Percentiles rank a stretch among this genome's conserved stretches.
These are phyloP conservation scores for Coluber constrictor DNA, from an alignment of 2,797 vertebrate species.

Conservation along the genomic window DNA sequence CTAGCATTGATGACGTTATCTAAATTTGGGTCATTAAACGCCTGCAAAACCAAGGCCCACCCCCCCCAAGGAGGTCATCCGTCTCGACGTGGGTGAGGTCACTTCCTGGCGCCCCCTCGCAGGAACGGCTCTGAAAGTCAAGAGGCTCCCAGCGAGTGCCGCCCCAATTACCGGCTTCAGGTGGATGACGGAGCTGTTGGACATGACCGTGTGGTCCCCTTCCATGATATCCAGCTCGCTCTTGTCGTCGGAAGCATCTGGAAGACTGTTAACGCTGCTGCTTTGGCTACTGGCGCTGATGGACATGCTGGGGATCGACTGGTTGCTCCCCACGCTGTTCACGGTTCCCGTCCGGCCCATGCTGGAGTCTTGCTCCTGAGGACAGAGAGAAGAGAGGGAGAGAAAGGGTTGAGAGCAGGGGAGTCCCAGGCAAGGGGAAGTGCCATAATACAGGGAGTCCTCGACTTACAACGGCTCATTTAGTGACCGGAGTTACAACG, in stretches of 20 bases:
- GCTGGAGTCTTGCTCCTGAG: constrained; percentile 88
- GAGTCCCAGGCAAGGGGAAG: not conserved
- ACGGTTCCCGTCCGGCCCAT: constrained; percentile 92
- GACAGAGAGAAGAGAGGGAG: too few relatives aligned
- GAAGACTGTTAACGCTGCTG: constrained; percentile 98
- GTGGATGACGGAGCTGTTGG: constrained; percentile 96
- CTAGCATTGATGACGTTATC: too few relatives aligned
- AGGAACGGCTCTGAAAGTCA: too few relatives aligned
- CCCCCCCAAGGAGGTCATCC: not conserved
- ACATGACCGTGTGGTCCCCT: constrained; percentile 97
- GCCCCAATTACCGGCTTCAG: constrained; percentile 85
- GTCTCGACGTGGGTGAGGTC: not conserved
- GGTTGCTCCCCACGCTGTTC: constrained; percentile 97
- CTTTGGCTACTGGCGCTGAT: constrained; percentile 99
- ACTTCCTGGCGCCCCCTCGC: not conserved
- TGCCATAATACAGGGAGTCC: too few relatives aligned
- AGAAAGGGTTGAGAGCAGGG: not conserved
- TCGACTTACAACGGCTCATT: not conserved
- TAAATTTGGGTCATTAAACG: too few relatives aligned
- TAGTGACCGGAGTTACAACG: too few relatives aligned
- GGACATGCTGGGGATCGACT: constrained; percentile 99
- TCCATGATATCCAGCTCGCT: constrained; percentile 95
- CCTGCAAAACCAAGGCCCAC: too few relatives aligned
- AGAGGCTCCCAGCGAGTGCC: too few relatives aligned
- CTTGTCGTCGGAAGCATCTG: constrained; percentile 92